Evolutionary conservation across 2,797 vertebrate genomes (phyloP).

Genomic region (Aldrovandia affinis): DNA sequence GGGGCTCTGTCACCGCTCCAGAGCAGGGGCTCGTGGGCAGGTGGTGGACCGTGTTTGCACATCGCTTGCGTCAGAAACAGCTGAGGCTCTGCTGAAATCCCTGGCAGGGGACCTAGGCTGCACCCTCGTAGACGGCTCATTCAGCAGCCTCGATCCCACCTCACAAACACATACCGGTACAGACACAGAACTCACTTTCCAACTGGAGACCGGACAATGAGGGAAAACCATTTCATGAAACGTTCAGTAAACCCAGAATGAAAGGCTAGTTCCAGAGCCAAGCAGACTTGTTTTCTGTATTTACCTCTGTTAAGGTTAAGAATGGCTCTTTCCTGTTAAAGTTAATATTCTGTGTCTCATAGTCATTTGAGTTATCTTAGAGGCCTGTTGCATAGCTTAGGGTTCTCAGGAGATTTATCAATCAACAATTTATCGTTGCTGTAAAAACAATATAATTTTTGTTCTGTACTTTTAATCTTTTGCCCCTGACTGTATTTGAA

Average conservation of each 20-base stretch:
- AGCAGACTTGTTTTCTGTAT: background rate
- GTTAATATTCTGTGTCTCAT: background rate
- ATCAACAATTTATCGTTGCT: background rate
- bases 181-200: conserved; percentile 7
- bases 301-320: background rate
- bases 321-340: background rate
- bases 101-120: background rate
- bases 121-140: conserved; percentile 7
- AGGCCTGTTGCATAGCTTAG: background rate
- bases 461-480: background rate
- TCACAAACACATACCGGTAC: background rate
- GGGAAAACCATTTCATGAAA: conserved; percentile 22
- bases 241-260: conserved; percentile 7
- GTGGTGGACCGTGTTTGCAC: conserved; percentile 38
- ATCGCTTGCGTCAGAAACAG: conserved; percentile 49
- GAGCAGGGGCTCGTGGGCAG: conserved; percentile 17
- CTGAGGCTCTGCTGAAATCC: conserved; percentile 20
- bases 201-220: conserved; percentile 18
- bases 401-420: too few species aligned
- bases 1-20: background rate
- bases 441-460: too few species aligned
- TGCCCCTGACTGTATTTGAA: background rate
- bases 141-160: conserved; percentile 11
- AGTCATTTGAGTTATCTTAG: background rate
- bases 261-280: background rate